Evolutionary conservation across 2,113 vertebrate species (phyloP), one percentile per base, ranked within the genome.

Genomic region (Nannospalax galili): DNA sequence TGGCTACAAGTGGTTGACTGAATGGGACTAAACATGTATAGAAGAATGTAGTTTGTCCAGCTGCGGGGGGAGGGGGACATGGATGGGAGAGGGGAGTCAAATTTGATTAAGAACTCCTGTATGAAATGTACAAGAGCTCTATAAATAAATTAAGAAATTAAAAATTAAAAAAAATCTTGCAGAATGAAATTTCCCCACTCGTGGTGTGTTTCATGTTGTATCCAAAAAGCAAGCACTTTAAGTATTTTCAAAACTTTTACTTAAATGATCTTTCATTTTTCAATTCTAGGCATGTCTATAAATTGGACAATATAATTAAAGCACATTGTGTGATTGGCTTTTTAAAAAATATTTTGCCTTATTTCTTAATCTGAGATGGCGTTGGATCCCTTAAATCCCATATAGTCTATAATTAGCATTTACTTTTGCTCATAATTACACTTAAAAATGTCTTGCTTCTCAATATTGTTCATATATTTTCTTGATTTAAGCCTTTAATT

Each of bases 401-500:
- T 5, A 26, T 2, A 37, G 11, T 5, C 14, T 74, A 72, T 28
- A 80, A 84, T 81, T 84, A 82, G 1, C 12, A 67, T 16, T 89
- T 35, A 60, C 69, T 93, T 89, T 56, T 84, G 3, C 12, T 64
- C 37, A 56, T 60, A 92, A 64, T 73, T 7, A 94, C 11, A 40
- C 37, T 75, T 89, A 56, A 94, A 65, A 32, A 89, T 60, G 22
- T 78, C n/a, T 12, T 10, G 74, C 32, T 75, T 9, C 5, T 84
- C 9, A 52, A 19, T 85, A 15, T 92, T 78, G 56, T 92, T 82
- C n/a, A n/a, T 92, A 22, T 91, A 73, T 32, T 16, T 60, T 64
- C 7, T 92, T 73, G 8, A 16, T 58, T 90, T 93, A 86, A 91
- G 91, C 37, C 84, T 12, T 79, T 14, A 91, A 37, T 64, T 86